These are phyloP conservation scores for Arctocebus calabarensis DNA, from an alignment of 2,797 vertebrate genomes.

Conservation along the genomic window DNA sequence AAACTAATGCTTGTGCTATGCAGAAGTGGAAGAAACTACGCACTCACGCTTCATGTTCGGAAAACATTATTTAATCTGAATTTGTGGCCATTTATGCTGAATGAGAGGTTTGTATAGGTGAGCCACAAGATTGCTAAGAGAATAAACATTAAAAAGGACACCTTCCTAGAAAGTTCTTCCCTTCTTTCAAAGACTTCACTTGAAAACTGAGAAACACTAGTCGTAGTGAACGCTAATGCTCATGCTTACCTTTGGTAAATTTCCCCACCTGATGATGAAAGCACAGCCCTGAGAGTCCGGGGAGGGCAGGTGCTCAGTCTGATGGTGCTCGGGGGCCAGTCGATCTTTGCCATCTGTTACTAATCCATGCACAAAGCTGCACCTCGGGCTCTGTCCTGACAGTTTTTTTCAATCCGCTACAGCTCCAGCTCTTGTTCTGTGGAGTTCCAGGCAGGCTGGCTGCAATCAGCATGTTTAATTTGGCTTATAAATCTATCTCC, in stretches of 20 bases:
- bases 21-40: not conserved
- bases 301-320: too few relatives aligned
- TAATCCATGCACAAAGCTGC: not conserved
- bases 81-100: not conserved
- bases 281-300: accelerated
- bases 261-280: too few relatives aligned
- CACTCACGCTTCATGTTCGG: too few relatives aligned
- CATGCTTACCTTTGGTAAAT: not conserved
- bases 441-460: not conserved
- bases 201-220: not conserved
- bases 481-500: not conserved
- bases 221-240: not conserved
- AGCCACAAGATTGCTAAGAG: not conserved
- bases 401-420: too few relatives aligned
- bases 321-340: not conserved
- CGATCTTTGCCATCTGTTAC: not conserved
- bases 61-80: not conserved
- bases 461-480: not conserved
- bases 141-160: not conserved
- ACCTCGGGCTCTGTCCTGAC: not conserved
- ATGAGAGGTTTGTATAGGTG: not conserved
- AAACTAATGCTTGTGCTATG: not conserved
- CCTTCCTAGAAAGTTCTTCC: not conserved
- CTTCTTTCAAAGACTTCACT: not conserved
- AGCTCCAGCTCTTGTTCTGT: too few relatives aligned